Evolutionary conservation across 2,113 vertebrate genomes (phyloP), one percentile per base, ranked within the genome.

Genomic region (Euleptes europaea): DNA sequence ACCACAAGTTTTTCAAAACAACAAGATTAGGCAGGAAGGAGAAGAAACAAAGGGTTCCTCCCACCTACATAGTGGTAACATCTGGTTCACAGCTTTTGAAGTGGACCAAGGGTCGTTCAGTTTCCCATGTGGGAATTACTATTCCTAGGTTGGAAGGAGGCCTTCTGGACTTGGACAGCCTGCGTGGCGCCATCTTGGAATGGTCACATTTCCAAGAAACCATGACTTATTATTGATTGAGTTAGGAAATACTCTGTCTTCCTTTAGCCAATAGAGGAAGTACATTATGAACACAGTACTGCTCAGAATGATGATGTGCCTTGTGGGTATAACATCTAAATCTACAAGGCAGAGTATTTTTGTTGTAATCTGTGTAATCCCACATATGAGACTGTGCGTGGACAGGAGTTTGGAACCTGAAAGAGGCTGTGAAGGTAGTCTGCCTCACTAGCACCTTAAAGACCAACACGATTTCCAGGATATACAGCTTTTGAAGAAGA

Each of bases 211-310:
- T 23, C 9, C 21, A 79, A 63, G 60, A 54, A 85, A 72, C n/a
- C 42, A n/a, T 14, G 31, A 13, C 40, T 60, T 85, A 31, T 72
- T 79, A 71, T 47, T 44, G 47, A 74, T 63, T 63, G 42, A 79
- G 31, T 5, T 33, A 63, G 66, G 12, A 85, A 71, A 63, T 67
- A 14, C 66, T 38, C 8, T 35, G 40, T 91, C 54, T 87, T 70
- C 6, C 83, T 91, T 54, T 85, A 49, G 10, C 67, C 31, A 35
- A 57, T 49, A 81, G 80, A 74, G 38, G 23, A 74, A 82, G 79
- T 49, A 76, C 33, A 1, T 54, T 47, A 63, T 21, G 65, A 80
- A 31, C 21, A 33, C 54, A 9, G 40, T 72, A 51, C 21, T 44
- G 40, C 31, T 54, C 49, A 63, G 51, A 73, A 14, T 73, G 38